Evolutionary conservation across 2,888 invertebrate species (phyloP).

Genomic region (Clivina fossor): DNA sequence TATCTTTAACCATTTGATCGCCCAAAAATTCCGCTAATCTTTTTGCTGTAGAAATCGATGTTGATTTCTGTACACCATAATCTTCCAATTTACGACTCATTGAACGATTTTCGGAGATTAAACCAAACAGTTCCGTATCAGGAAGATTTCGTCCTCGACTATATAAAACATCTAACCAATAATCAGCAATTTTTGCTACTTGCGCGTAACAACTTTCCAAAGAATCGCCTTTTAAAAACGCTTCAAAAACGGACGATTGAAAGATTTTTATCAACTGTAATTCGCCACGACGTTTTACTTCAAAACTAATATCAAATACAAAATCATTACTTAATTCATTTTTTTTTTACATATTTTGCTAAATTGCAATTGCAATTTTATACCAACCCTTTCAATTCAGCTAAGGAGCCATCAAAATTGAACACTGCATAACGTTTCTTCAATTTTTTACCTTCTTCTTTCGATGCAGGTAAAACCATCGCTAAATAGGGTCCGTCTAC

Average conservation of each 20-base stretch:
- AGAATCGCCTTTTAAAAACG: constrained; percentile 89
- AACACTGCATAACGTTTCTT: constrained; percentile 99
- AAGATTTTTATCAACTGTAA: constrained; percentile 97
- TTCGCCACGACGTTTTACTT: constrained; percentile 96
- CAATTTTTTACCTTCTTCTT: constrained; percentile 96
- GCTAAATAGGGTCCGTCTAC: constrained; percentile 98
- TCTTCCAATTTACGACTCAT: constrained; percentile 94
- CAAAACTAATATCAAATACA: constrained; percentile 64
- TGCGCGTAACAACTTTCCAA: constrained; percentile 90
- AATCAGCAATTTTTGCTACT: constrained; percentile 95
- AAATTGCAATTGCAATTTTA: constrained; percentile 3
- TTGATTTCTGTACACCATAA: constrained; percentile 95
- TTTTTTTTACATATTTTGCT: constrained; percentile 9
- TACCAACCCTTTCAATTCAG: constrained; percentile 86
- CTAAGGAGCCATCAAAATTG: constrained; percentile 94
- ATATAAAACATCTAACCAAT: constrained; percentile 96
- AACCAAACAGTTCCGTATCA: constrained; percentile 89
- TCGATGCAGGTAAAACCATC: constrained; percentile 98
- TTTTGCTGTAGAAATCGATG: constrained; percentile 97
- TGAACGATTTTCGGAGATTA: constrained; percentile 93
- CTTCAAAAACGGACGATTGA: constrained; percentile 96
- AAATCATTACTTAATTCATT: background rate
- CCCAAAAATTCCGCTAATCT: constrained; percentile 96
- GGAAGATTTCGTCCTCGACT: constrained; percentile 84
- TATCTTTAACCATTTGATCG: constrained; percentile 99